A percentile compares a stretch with the other conserved stretches of the same genome.
These are phyloP conservation scores for Quadroppia sp. DNA, from an alignment of 2,888 invertebrate genomes.

Conservation along the genomic window DNA sequence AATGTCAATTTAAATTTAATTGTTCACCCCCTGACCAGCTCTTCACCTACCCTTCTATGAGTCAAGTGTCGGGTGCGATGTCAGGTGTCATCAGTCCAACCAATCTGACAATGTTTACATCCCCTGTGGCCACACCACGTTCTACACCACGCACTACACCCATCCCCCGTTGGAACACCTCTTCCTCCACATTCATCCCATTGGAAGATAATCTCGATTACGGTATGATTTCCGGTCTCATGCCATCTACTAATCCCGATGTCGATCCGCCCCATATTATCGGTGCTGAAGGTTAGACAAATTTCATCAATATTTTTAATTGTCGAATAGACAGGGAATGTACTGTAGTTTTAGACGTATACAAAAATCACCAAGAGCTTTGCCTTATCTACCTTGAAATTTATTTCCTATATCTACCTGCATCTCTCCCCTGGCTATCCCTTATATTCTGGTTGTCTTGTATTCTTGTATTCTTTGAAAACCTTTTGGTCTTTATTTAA, in stretches of 20 bases:
- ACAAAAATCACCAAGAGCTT: no score
- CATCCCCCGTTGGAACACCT: constrained; percentile 69
- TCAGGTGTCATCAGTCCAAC: constrained; percentile 80
- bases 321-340: no score
- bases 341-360: no score
- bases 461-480: no score
- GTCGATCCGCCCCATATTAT: constrained; percentile 63
- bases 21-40: constrained; percentile 59
- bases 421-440: no score
- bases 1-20: background rate
- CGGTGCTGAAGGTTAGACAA: constrained; percentile 64
- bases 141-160: constrained; percentile 63
- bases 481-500: background rate
- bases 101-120: constrained; percentile 73
- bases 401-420: no score
- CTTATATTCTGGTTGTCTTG: no score
- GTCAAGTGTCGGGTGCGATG: constrained; percentile 75
- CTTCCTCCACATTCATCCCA: constrained; percentile 68
- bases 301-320: background rate
- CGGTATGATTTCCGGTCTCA: constrained; percentile 77
- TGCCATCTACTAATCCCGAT: constrained; percentile 56
- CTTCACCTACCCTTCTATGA: constrained; percentile 82
- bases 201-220: constrained; percentile 82
- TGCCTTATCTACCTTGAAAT: no score
- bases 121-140: constrained; percentile 67